A percentile compares a stretch with the other conserved stretches of the same genome.
These are phyloP conservation scores for Ptiloglossa arizonensis DNA, from an alignment of 1,140 invertebrate genomes.

Conservation along the genomic window DNA sequence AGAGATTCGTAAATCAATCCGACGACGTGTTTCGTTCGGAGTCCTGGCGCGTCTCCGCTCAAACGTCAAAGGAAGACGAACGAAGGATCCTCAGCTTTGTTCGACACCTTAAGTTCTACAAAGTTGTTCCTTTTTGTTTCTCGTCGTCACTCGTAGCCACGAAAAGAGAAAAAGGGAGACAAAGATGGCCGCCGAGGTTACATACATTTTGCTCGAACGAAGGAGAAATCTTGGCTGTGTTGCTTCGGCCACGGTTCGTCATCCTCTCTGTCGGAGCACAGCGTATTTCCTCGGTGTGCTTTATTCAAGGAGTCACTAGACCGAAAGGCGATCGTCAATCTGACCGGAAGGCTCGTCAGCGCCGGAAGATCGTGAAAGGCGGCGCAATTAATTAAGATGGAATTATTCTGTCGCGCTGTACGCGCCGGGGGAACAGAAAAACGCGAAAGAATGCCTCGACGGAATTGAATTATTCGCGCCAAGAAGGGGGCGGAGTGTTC, in stretches of 20 bases:
- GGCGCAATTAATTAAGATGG: slow-evolving; percentile 43
- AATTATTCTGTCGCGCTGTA: slow-evolving; percentile 15
- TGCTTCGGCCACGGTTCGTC: slow-evolving; percentile 14
- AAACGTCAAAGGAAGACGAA: too few species aligned
- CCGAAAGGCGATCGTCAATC: slow-evolving; percentile 51
- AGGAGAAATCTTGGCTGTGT: slow-evolving; percentile 24
- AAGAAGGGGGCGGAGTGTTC: neutral
- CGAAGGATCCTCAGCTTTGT: too few species aligned
- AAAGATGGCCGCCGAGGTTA: neutral
- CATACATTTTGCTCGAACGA: slow-evolving; percentile 1
- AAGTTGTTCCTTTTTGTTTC: neutral
- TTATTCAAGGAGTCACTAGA: slow-evolving; percentile 37
- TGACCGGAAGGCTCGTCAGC: slow-evolving; percentile 40
- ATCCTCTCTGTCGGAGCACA: slow-evolving; percentile 16
- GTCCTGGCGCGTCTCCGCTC: too few species aligned
- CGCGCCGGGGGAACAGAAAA: slow-evolving; percentile 18
- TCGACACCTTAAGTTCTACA: too few species aligned
- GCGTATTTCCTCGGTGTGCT: slow-evolving; percentile 22
- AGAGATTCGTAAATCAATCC: too few species aligned
- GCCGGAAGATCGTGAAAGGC: slow-evolving; percentile 42
- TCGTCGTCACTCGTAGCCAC: neutral
- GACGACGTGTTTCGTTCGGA: too few species aligned
- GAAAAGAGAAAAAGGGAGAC: slow-evolving; percentile 5
- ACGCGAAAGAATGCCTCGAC: too few species aligned
- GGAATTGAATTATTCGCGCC: slow-evolving; percentile 4